Conservation (phyloP, 2,888 invertebrate species). For the Lepas anatifera region DNA sequence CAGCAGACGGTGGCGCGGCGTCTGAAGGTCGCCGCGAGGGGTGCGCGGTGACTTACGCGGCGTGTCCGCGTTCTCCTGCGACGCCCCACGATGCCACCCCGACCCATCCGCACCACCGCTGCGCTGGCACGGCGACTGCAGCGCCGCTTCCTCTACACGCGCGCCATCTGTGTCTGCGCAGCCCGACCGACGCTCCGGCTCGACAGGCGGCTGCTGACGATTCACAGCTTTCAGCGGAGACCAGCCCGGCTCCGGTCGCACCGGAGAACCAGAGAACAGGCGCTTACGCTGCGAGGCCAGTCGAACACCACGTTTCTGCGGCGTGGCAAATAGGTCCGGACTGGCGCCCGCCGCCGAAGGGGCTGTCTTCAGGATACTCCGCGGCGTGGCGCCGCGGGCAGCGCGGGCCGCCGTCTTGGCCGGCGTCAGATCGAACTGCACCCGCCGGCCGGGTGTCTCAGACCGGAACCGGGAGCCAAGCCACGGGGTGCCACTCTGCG, state of each 20-base stretch:
- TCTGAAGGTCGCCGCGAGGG: conserved; percentile 26
- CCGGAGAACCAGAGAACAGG: conserved; percentile 61
- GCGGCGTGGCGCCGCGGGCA: conserved; percentile 57
- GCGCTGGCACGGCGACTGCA: too few relatives aligned
- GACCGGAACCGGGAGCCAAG: too few relatives aligned
- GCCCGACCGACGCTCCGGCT: too few relatives aligned
- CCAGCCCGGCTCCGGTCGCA: conserved; percentile 52
- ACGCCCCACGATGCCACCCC: background rate
- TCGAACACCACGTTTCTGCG: conserved; percentile 55
- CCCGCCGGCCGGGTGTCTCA: conserved; percentile 43
- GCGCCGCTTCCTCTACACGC: too few relatives aligned
- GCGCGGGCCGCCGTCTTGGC: conserved; percentile 50
- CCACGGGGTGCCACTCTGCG: too few relatives aligned
- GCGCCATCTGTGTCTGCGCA: too few relatives aligned
- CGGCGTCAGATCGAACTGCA: conserved; percentile 52
- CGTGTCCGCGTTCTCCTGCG: background rate
- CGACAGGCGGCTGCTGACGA: too few relatives aligned
- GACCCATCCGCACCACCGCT: too few relatives aligned
- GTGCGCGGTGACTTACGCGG: conserved; percentile 14
- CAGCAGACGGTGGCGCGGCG: conserved; percentile 13
- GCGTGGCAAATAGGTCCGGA: background rate
- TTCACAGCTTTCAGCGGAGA: conserved; percentile 30
- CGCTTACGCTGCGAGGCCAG: conserved; percentile 70
- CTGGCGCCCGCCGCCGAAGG: conserved; percentile 21
- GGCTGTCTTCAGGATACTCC: conserved; percentile 56